Conservation (phyloP, 2,888 invertebrate species). For the Drosophila greeni region DNA sequence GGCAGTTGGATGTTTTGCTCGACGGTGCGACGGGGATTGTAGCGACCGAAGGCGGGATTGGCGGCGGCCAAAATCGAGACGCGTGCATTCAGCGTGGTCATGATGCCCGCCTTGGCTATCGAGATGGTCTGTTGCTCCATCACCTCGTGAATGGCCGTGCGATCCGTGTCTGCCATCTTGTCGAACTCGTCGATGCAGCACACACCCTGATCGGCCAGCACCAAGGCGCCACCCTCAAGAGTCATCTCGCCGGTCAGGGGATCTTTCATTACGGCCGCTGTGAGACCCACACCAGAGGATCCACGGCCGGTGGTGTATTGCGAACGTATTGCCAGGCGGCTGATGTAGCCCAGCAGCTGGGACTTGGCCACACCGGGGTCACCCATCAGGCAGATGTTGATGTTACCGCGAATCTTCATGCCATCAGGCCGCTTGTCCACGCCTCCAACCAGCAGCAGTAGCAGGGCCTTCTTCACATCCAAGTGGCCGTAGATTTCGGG, state of each 20-base stretch:
- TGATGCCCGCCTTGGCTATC: conserved; percentile 99
- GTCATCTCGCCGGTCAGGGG: conserved; percentile 98
- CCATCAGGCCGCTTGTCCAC: conserved; percentile 94
- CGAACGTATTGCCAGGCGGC: conserved; percentile 93
- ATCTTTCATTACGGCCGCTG: conserved; percentile 98
- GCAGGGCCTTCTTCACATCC: conserved; percentile 97
- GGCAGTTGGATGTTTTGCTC: conserved; percentile 99
- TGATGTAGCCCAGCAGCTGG: conserved; percentile 95
- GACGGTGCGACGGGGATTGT: conserved; percentile 95
- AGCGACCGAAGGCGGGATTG: conserved; percentile 98
- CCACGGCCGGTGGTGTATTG: conserved; percentile 98
- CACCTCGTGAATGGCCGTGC: conserved; percentile 97
- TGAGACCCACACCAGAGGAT: conserved; percentile 98
- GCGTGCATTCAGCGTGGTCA: conserved; percentile 98
- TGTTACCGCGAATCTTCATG: conserved; percentile 97
- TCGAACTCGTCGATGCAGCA: conserved; percentile 99
- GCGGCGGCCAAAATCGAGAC: conserved; percentile 99
- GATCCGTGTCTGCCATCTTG: conserved; percentile 97
- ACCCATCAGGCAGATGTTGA: conserved; percentile 99
- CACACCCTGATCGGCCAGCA: conserved; percentile 96
- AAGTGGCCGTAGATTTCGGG: conserved; percentile 99
- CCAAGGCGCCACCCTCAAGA: conserved; percentile 97
- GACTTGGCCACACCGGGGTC: conserved; percentile 99
- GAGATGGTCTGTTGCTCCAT: conserved; percentile 99
- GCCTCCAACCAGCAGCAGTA: conserved; percentile 94